These are phyloP conservation scores for Athalia cordata DNA, from an alignment of 2,888 invertebrate genomes.

Conservation along the genomic window DNA sequence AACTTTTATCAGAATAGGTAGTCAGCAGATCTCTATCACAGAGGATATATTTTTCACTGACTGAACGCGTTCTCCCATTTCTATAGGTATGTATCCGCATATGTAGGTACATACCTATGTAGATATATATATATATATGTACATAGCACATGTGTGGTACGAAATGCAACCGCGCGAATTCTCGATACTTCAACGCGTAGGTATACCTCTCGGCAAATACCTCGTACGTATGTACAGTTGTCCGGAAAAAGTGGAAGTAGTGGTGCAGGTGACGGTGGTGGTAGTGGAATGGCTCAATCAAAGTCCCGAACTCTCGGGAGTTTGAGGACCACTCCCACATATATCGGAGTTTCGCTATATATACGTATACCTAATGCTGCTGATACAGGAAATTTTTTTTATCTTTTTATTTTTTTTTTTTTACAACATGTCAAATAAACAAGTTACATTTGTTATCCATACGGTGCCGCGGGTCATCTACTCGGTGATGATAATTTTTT, in stretches of 20 bases:
- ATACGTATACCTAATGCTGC: neutral
- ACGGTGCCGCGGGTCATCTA: neutral
- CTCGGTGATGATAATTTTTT: neutral
- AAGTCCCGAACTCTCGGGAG: slow-evolving; percentile 20
- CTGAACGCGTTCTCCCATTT: too few species aligned
- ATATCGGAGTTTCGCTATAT: too few species aligned
- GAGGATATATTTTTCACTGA: too few species aligned
- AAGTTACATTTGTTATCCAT: neutral
- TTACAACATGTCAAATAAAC: slow-evolving; percentile 24
- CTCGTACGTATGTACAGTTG: neutral
- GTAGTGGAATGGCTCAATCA: slow-evolving; percentile 24
- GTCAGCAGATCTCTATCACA: too few species aligned
- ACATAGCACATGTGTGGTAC: neutral
- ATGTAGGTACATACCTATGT: neutral
- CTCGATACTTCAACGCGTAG: too few species aligned
- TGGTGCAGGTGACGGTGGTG: neutral
- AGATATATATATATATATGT: neutral
- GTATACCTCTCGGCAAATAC: too few species aligned
- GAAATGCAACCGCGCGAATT: neutral
- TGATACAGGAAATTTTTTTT: slow-evolving; percentile 8
- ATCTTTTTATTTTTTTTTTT: neutral
- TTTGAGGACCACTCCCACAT: too few species aligned
- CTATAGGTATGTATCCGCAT: neutral
- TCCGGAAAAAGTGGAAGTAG: neutral
- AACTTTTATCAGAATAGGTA: too few species aligned